Base-by-base conservation (phyloP, 2,113 vertebrate species). In the Spheniscus mendiculus region DNA sequence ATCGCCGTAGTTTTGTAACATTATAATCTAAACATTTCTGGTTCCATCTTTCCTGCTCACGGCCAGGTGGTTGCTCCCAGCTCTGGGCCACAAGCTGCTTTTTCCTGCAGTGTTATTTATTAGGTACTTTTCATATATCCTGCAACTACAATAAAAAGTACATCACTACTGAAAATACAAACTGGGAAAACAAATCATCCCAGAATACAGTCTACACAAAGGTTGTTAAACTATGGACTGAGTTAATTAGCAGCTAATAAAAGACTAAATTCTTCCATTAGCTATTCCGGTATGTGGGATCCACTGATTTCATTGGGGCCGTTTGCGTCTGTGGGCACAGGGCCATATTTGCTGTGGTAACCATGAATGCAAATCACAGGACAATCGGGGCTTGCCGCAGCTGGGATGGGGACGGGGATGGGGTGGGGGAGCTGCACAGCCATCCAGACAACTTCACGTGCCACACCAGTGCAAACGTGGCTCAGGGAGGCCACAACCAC, bases 1-100 rank as follows among this genome's bases (percentile, higher is more conserved):
- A 4, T 23, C 5, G 1, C 29, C 3, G 0, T 6, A 5, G 9
- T 25, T 79, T 58, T 52, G 7, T 34, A 40, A 26, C 16, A 2
- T 20, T 52, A 25, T 44, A 20, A 49, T 44, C 13, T 45, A 11
- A 70, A 49, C 5, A 8, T 34, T 78, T 30, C 63, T 65, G 71
- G 20, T 44, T 63, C 63, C 1, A 1, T 21, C 30, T 9, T 7
- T 47, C 56, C 42, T 26, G 38, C 49, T 49, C 3, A 5, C 0
- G 2, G 34, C 47, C 47, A 38, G 50, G 36, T 32, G 61, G n/a
- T 16, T 38, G 67, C 22, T 79, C 66, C 52, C 61, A 26, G 49
- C 55, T 44, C 27, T 3, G 40, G 27, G 61, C 47, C n/a, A 5
- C 11, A 2, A 44, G 27, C 22, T 20, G 55, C 18, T 55, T 74